Evolutionary conservation across 2,797 vertebrate genomes (phyloP), one percentile per base, ranked within the genome.

Genomic region (Hypotaenidia philippensis): DNA sequence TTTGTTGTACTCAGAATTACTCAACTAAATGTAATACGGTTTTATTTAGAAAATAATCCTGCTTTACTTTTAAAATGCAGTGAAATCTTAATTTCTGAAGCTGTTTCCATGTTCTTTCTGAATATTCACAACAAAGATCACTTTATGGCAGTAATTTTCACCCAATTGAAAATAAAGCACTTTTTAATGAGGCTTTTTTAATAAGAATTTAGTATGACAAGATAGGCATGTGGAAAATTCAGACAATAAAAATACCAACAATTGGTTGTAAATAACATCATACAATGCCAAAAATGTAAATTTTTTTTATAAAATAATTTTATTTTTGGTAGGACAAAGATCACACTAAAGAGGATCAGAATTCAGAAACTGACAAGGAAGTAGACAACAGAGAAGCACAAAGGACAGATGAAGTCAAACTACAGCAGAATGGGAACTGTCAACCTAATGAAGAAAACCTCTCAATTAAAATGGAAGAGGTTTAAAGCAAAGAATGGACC

Each of bases 391-490:
- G 98, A 6, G 97, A 96, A 93, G 95, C 49, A 88, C 97, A 94
- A 96, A 98, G 94, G 75, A 97, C 96, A 85, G 94, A 90, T 96
- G 98, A 93, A 96, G 98, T 98, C 65, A 96, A 97, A 71, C 84
- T 97, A 34, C 98, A 98, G 61, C 99, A 99, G 84, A 99, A 99
- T 12, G 99, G 99, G 79, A 99, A 98, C 97, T 99, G 98, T 97
- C 98, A 98, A 94, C 97, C 96, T 56, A 97, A 97, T 68, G 98
- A 98, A 41, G 98, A 98, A 60, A 98, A 98, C 59, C 97, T 96
- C 44, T 92, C 97, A 23, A 40, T 95, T 96, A 97, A 97, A 71
- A 94, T 98, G 7, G 96, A 98, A 75, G 72, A 83, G 10, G 94
- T 96, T 87, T 98, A 98, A 95, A 87, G 83, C 70, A 61, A 81